Conservation (phyloP, 2,797 vertebrate species). For the Acanthurus leucopareius region DNA sequence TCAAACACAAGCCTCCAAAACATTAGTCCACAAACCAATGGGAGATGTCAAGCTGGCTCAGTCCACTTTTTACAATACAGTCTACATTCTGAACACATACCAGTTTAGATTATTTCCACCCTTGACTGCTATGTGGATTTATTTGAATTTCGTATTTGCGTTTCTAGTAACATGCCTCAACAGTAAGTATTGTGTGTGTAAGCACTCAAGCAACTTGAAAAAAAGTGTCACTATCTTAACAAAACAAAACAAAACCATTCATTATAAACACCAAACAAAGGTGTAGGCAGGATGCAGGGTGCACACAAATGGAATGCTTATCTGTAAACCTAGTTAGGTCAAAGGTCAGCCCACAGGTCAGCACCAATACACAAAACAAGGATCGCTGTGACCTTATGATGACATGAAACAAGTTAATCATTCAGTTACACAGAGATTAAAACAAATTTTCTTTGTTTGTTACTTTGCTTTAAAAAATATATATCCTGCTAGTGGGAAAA, state of each 20-base stretch:
- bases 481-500: background rate
- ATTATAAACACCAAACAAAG: slow-evolving; percentile 38
- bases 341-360: slow-evolving; percentile 10
- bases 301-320: slow-evolving; percentile 4
- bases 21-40: too few relatives aligned
- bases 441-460: background rate
- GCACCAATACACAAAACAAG: background rate
- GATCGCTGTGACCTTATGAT: background rate
- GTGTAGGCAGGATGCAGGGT: slow-evolving; percentile 17
- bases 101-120: slow-evolving; percentile 16
- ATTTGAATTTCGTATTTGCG: background rate
- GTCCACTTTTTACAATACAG: too few relatives aligned
- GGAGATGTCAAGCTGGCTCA: too few relatives aligned
- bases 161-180: background rate
- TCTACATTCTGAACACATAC: background rate
- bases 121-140: background rate
- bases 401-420: background rate
- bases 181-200: background rate
- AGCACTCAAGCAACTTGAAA: slow-evolving; percentile 20
- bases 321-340: slow-evolving; percentile 3
- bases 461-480: background rate
- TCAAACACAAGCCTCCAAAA: too few relatives aligned
- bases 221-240: background rate
- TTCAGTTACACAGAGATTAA: slow-evolving; percentile 2
- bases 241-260: slow-evolving; percentile 28